phyloP scores from a whole-genome alignment of 2,113 vertebrate genomes.

The Actenoides hombroni region DNA sequence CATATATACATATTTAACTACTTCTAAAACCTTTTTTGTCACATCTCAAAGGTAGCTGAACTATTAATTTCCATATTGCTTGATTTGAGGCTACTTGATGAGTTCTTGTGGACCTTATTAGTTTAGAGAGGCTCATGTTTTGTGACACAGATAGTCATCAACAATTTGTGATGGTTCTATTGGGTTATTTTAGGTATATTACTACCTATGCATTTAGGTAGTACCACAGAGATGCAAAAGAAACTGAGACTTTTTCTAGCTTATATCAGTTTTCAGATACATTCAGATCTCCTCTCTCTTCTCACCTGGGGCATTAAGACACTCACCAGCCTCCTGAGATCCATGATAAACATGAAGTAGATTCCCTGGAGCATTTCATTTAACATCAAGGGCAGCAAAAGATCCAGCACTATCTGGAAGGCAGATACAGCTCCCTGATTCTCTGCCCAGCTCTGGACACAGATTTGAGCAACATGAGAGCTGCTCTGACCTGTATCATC shows the following conservation, averaged over 20 bases:
- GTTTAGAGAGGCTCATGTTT: background rate
- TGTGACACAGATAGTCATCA: background rate
- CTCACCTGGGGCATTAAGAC: background rate
- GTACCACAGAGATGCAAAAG: background rate
- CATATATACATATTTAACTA: background rate
- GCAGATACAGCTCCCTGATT: background rate
- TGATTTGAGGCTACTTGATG: background rate
- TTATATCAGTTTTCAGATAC: background rate
- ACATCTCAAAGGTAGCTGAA: background rate
- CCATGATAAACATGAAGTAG: background rate
- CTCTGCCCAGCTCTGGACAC: background rate
- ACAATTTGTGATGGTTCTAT: background rate
- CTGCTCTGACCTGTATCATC: constrained; percentile 14
- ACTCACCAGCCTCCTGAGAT: background rate
- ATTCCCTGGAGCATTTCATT: background rate
- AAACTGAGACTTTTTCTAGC: background rate
- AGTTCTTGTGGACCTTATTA: background rate
- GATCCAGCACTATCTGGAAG: background rate
- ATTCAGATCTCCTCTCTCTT: background rate
- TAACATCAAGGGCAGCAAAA: background rate
- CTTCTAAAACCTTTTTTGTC: background rate
- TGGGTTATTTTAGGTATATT: no score
- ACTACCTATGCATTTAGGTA: background rate
- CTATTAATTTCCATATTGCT: background rate
- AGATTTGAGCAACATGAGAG: constrained; percentile 12